Conservation (phyloP, 1,140 invertebrate species). For the Trypoxylus dichotomus region DNA sequence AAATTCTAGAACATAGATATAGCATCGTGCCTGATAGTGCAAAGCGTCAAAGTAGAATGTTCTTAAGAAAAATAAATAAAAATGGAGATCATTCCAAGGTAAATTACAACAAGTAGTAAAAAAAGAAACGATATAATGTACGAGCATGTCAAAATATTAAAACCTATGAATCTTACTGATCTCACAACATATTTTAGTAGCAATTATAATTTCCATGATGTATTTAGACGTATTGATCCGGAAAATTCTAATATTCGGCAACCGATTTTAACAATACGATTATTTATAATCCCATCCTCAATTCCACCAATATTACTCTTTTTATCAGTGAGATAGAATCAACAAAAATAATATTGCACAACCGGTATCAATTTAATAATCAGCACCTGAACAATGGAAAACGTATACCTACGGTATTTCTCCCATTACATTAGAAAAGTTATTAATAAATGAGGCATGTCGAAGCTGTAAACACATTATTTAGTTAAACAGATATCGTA, state of each 20-base stretch:
- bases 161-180: no score
- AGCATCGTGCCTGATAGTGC: no score
- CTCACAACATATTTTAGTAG: no score
- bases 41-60: no score
- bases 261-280: background rate
- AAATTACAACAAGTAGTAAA: no score
- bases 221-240: no score
- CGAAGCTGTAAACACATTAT: background rate
- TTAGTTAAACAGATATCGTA: background rate
- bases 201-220: no score
- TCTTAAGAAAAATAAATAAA: no score
- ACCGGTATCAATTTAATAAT: background rate
- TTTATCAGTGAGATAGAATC: background rate
- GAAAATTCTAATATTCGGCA: background rate
- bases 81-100: no score
- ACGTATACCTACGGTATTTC: background rate
- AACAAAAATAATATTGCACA: background rate
- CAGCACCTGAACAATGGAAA: constrained; percentile 7
- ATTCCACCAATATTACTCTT: background rate
- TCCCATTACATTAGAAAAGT: background rate
- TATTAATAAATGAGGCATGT: background rate
- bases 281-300: background rate
- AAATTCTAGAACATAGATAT: no score
- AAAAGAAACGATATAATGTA: no score
- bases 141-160: no score